These are phyloP conservation scores for Sporophila hypoxantha DNA, from an alignment of 2,113 vertebrate species.

Conservation along the genomic window DNA sequence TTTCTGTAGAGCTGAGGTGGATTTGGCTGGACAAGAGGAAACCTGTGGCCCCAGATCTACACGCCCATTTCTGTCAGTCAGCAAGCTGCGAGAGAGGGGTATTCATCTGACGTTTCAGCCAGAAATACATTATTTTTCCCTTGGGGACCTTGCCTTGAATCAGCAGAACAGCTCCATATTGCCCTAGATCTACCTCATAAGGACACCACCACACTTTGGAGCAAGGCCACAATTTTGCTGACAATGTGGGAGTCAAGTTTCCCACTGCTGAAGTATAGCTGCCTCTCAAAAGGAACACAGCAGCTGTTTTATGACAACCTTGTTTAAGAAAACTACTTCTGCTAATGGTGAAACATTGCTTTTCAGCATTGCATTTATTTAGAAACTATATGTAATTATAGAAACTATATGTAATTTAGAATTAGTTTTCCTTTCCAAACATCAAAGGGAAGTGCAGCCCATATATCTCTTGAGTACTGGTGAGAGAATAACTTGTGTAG, in stretches of 20 bases:
- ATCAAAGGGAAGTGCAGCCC: neutral
- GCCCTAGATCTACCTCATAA: neutral
- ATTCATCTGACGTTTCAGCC: neutral
- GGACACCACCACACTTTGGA: neutral
- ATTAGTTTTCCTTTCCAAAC: constrained; percentile 29
- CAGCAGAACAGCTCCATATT: neutral
- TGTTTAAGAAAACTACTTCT: neutral
- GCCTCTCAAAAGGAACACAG: neutral
- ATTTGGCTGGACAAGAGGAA: neutral
- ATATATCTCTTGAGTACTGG: constrained; percentile 5
- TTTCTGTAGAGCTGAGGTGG: neutral
- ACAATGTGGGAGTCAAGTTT: neutral
- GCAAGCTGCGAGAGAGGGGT: neutral
- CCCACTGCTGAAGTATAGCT: neutral
- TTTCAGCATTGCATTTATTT: neutral
- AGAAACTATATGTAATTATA: neutral
- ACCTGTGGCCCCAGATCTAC: neutral
- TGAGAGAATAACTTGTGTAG: neutral
- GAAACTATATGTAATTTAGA: neutral
- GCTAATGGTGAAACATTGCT: neutral
- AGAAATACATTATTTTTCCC: neutral
- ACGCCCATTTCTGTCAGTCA: neutral
- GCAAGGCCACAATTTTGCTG: neutral
- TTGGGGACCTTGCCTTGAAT: neutral
- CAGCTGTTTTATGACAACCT: neutral